Conservation (phyloP, 2,888 invertebrate species). For the Perizoma flavofasciatum region DNA sequence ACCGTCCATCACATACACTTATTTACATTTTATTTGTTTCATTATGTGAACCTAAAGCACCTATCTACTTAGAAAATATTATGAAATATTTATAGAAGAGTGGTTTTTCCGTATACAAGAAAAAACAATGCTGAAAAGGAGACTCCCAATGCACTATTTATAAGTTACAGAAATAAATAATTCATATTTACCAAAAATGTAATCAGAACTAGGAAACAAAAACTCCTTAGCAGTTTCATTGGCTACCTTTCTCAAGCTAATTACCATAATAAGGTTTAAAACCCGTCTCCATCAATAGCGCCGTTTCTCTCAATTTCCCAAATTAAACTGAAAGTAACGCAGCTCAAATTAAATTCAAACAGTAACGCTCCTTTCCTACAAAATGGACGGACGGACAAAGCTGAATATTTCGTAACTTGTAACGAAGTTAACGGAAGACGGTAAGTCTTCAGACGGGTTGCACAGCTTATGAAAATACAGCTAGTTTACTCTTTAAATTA, state of each 20-base stretch:
- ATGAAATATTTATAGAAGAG: no score
- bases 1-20: no score
- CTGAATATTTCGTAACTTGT: constrained; percentile 49
- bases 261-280: constrained; percentile 13
- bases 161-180: no score
- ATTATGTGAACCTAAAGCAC: no score
- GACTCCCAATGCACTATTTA: no score
- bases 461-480: constrained; percentile 1
- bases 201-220: not conserved
- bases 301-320: constrained; percentile 30
- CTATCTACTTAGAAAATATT: no score
- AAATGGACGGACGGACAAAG: constrained; percentile 49
- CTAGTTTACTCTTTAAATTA: not conserved
- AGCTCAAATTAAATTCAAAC: constrained; percentile 25
- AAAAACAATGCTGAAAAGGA: no score
- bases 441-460: constrained; percentile 27
- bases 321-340: constrained; percentile 28
- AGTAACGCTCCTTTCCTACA: constrained; percentile 23
- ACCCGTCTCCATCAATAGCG: constrained; percentile 20
- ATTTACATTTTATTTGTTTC: no score
- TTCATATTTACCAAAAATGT: no score
- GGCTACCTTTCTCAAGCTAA: not conserved
- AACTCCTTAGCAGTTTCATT: not conserved
- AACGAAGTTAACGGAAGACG: constrained; percentile 50
- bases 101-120: no score